Evolutionary conservation across 1,140 invertebrate species (phyloP), one percentile per base, ranked within the genome.

Genomic region (Yoshiicerus persimilis): DNA sequence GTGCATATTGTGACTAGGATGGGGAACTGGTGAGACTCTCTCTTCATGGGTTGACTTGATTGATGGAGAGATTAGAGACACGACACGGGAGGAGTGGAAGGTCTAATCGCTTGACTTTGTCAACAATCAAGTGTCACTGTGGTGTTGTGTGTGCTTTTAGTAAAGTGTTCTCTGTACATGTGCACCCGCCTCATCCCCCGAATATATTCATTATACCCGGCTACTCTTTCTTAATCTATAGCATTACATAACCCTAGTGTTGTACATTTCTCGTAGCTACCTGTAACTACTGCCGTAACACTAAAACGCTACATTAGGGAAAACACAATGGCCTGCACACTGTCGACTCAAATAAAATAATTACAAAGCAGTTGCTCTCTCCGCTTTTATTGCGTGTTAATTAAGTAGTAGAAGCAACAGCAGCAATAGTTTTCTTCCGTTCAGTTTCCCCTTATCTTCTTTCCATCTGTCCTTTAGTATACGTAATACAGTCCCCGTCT

Each of bases 101-200:
- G 75, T 34, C 75, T 80, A 80, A 80, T 80, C 75, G 75, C 30
- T 70, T 80, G 75, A 80, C 34, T 80, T 80, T 80, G 75, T 80
- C 75, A 80, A 80, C 75, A 80, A 36, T 80, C 75, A 80, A 80
- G 75, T 80, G 75, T 80, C 75, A 80, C 75, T 80, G 75, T 77
- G 23, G 23, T 70, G 70, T 80, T 16, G 32, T 20, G 75, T 38
- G 62, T n/a, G 62, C 25, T 13, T n/a, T 66, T 16, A 36, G 66
- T 75, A 20, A 5, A 56, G 47, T 16, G 16, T 2, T n/a, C 20
- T 56, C 47, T n/a, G n/a, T 56, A 4, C n/a, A 41, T 41, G 20
- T 1, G 41, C n/a, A 56, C 47, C 47, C 47, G 47, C 47, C 47
- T 56, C 47, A 56, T 56, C 47, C 64, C 27, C 25, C 64, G 16